Conservation (phyloP, 2,888 invertebrate genomes). For the Zhengitettix transpicula region DNA sequence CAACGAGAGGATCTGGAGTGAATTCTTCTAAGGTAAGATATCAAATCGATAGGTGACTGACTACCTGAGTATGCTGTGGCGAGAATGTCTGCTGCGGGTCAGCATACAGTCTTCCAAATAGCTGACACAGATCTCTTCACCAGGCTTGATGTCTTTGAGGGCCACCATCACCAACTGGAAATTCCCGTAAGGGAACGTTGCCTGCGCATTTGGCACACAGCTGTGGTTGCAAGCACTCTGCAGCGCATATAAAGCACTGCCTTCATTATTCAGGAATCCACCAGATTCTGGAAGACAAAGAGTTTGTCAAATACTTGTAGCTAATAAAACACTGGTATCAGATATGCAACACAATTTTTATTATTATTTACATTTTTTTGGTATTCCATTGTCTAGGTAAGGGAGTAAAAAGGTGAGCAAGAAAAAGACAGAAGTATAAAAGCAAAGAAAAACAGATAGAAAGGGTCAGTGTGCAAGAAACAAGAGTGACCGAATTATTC, state of each 20-base stretch:
- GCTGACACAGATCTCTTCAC: conserved; percentile 79
- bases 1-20: too few relatives aligned
- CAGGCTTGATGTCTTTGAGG: conserved; percentile 48
- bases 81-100: conserved; percentile 65
- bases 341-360: not conserved
- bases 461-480: too few relatives aligned
- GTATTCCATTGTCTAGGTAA: too few relatives aligned
- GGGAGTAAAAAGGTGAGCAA: too few relatives aligned
- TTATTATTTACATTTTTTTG: not conserved
- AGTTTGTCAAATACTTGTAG: not conserved
- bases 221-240: conserved; percentile 89
- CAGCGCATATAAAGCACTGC: conserved; percentile 69
- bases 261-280: conserved; percentile 79
- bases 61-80: conserved; percentile 56
- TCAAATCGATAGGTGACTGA: too few relatives aligned
- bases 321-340: not conserved
- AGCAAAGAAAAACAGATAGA: too few relatives aligned
- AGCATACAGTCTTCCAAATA: conserved; percentile 77
- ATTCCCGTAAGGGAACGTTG: conserved; percentile 69
- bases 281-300: conserved; percentile 30
- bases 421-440: too few relatives aligned
- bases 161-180: conserved; percentile 59
- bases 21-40: too few relatives aligned
- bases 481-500: too few relatives aligned
- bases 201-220: conserved; percentile 75